Evolutionary conservation across 2,797 vertebrate species (phyloP).

Genomic region (Mormyrus proboscirostris): DNA sequence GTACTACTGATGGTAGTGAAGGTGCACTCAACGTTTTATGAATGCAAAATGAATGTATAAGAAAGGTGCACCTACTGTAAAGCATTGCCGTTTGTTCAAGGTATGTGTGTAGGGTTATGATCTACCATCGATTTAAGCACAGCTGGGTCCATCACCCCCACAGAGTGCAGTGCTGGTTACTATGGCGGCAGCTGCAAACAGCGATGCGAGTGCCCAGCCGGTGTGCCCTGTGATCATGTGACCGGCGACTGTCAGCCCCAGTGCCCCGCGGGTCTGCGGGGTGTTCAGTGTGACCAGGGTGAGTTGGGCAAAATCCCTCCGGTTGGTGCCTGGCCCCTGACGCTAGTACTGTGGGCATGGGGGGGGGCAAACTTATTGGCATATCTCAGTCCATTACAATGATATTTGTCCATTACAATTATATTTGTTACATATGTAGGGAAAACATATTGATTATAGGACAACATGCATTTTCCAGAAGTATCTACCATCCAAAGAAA

Average conservation of each 20-base stretch:
- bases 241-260: slow-evolving; percentile 54
- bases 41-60: background rate
- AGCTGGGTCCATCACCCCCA: background rate
- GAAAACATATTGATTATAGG: background rate
- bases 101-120: background rate
- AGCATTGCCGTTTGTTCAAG: background rate
- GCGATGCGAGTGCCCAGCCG: slow-evolving; percentile 54
- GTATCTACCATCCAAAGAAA: background rate
- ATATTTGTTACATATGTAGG: background rate
- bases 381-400: background rate
- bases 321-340: background rate
- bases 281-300: slow-evolving; percentile 65
- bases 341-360: background rate
- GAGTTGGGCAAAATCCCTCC: slow-evolving; percentile 16
- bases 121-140: background rate
- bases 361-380: background rate
- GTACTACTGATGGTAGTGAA: background rate
- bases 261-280: slow-evolving; percentile 59
- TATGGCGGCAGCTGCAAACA: slow-evolving; percentile 61
- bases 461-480: background rate
- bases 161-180: slow-evolving; percentile 61
- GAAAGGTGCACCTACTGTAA: background rate
- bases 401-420: background rate
- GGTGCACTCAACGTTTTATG: background rate
- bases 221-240: slow-evolving; percentile 53